Base-by-base conservation (phyloP, 2,797 vertebrate genomes). In the Alauda arvensis region DNA sequence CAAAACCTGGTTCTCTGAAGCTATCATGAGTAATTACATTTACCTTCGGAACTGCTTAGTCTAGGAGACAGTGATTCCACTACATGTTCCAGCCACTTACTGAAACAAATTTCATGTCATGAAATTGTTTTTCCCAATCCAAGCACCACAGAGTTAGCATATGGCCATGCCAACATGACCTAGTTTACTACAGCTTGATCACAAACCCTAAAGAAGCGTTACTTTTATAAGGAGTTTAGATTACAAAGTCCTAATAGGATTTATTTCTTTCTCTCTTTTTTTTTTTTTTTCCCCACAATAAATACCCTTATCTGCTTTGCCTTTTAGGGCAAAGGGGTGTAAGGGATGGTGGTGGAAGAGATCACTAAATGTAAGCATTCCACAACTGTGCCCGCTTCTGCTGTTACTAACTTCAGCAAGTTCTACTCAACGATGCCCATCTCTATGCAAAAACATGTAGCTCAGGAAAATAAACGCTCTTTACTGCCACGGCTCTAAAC, bases 171-270 rank as follows among this genome's bases (percentile, higher is more conserved):
- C 62, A 75, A 76, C 11, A 20, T 62, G 14, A 57, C 24, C 1
- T 2, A 39, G 5, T 18, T 53, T 65, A 31, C 18, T 57, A 23
- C 10, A 76, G 21, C 33, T 49, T 33, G 18, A 83, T 39, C 29
- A 59, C 5, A 49, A 62, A 75, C 14, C 1, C 0, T 24, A 34
- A 80, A 57, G 12, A 39, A 57, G 2, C 8, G 10, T 17, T 68
- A n/a, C 11, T 81, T 60, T 34, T 46, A 21, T 12, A 61, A 33
- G 0, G 0, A 52, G 0, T 23, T 60, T 5, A 59, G 13, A 3
- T 31, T 29, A 82, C 7, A 9, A 76, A 82, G 9, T 2, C 8
- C 4, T 25, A 59, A 0, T 1, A 8, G 34, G 11, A 11, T 43
- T 61, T 49, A 1, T 28, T 45, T 31, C 2, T 31, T 14, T 13